These are phyloP conservation scores for Lophura nycthemera DNA, from an alignment of 2,113 vertebrate genomes.

Conservation along the genomic window DNA sequence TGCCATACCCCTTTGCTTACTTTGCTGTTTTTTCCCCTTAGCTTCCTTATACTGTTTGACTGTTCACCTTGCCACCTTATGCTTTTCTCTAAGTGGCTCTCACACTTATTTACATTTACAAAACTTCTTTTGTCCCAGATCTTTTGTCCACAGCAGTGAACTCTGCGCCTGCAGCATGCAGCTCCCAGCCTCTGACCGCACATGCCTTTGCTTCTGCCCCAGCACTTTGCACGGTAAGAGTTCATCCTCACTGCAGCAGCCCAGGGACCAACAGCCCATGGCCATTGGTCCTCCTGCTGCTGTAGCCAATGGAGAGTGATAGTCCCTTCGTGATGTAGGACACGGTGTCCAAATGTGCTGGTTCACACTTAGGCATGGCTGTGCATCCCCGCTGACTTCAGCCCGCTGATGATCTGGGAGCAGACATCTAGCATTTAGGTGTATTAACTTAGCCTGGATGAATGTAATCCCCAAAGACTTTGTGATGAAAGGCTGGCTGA, in stretches of 20 bases:
- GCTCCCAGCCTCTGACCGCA: not conserved
- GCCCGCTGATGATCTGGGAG: not conserved
- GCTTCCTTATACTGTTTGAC: not conserved
- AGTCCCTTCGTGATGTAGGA: not conserved
- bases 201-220: not conserved
- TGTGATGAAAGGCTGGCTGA: not conserved
- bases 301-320: not conserved
- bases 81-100: not conserved
- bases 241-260: not conserved
- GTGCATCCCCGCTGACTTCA: not conserved
- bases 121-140: not conserved
- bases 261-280: not conserved
- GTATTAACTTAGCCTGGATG: not conserved
- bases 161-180: not conserved
- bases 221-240: not conserved
- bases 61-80: not conserved
- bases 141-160: fast-evolving
- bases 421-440: not conserved
- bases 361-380: not conserved
- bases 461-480: not conserved
- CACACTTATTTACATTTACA: not conserved
- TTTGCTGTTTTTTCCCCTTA: not conserved
- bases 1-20: not conserved
- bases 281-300: not conserved
- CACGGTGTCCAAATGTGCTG: not conserved